Percentiles rank a stretch among this genome's conserved stretches.
Conservation (phyloP, 2,113 vertebrate species). For the Pseudonaja textilis region DNA sequence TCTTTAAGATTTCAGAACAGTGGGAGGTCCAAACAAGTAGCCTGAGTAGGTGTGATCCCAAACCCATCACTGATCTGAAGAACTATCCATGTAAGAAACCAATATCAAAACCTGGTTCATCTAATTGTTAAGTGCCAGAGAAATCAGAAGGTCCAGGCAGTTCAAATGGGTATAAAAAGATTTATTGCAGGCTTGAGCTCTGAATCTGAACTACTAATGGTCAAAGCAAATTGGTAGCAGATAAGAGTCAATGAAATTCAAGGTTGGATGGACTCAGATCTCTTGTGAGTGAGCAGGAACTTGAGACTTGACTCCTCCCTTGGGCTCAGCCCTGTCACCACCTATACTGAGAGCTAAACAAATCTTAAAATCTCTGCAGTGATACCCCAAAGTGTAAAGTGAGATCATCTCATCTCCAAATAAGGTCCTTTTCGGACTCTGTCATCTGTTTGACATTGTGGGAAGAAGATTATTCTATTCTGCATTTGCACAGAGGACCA, state of each 20-base stretch:
- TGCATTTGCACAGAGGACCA: not conserved
- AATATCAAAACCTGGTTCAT: not conserved
- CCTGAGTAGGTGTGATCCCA: not conserved
- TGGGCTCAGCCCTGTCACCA: not conserved
- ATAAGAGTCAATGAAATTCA: not conserved
- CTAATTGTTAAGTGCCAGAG: not conserved
- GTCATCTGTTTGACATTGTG: not conserved
- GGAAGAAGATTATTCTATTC: not conserved
- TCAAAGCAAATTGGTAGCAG: not conserved
- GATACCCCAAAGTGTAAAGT: not conserved
- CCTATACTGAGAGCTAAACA: not conserved
- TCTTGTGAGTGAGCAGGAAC: not conserved
- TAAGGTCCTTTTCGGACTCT: not conserved
- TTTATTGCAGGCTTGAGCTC: not conserved
- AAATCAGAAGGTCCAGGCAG: not conserved
- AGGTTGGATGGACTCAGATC: not conserved
- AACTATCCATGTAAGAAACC: not conserved
- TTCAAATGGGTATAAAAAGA: not conserved
- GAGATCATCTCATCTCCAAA: not conserved
- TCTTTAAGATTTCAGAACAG: not conserved
- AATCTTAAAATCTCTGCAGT: not conserved
- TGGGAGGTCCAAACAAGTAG: not conserved
- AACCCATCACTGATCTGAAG: not conserved
- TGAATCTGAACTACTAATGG: not conserved
- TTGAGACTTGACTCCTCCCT: not conserved